A percentile compares a stretch with the other conserved stretches of the same genome.
Evolutionary conservation across 1,140 invertebrate species (phyloP).

Genomic region (Proctacanthus coquilletti): DNA sequence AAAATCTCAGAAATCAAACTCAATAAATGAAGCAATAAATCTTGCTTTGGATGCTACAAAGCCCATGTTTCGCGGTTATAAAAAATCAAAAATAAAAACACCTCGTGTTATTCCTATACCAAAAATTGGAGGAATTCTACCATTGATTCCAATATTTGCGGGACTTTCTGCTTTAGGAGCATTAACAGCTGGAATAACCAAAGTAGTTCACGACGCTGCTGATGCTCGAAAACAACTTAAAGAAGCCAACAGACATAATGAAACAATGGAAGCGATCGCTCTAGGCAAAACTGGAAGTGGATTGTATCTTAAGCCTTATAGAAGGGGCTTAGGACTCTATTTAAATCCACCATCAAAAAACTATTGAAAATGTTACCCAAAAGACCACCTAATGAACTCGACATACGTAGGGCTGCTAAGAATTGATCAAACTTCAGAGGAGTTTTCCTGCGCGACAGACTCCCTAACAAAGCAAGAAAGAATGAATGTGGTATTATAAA

Average conservation of each 20-base stretch:
- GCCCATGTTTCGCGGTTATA: constrained; percentile 4
- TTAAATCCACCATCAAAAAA: constrained; percentile 12
- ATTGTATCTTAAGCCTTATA: constrained; percentile 22
- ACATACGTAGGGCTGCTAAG: constrained; percentile 12
- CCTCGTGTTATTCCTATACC: constrained; percentile 18
- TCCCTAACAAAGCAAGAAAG: constrained; percentile 12
- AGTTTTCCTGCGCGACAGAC: constrained; percentile 20
- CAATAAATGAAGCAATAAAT: too few relatives aligned
- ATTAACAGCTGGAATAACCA: constrained; percentile 18
- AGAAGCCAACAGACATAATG: constrained; percentile 21
- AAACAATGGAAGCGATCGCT: constrained; percentile 19
- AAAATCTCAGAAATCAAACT: too few relatives aligned
- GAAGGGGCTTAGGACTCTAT: constrained; percentile 15
- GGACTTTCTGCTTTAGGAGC: constrained; percentile 20
- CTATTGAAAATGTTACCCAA: constrained; percentile 10
- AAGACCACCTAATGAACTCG: constrained; percentile 12
- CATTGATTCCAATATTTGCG: constrained; percentile 21
- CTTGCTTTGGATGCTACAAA: constrained; percentile 6
- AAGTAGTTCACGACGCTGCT: constrained; percentile 19
- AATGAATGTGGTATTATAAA: constrained; percentile 20
- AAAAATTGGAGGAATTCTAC: constrained; percentile 19
- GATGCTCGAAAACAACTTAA: constrained; percentile 15
- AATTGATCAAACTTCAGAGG: constrained; percentile 19
- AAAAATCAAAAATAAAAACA: constrained; percentile 7
- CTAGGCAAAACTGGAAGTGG: constrained; percentile 17